These are phyloP conservation scores for Drosophila ustulata DNA, from an alignment of 2,888 invertebrate species.

Conservation along the genomic window DNA sequence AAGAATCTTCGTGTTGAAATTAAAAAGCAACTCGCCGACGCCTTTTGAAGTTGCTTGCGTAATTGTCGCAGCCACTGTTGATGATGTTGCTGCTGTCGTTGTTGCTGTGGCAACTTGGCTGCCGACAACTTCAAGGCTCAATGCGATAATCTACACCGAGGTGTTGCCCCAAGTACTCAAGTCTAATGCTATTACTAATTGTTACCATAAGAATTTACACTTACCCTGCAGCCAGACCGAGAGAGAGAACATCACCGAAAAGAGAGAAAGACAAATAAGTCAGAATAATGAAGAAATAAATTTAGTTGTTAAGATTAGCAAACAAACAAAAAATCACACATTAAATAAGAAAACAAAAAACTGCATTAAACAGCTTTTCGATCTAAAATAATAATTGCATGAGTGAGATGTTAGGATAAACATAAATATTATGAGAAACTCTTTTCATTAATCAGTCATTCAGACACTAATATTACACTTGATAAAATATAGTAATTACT, in stretches of 20 bases:
- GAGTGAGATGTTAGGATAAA: no score
- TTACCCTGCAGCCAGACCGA: background rate
- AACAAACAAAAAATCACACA: no score
- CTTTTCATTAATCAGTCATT: no score
- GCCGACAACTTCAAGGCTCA: conserved; percentile 23
- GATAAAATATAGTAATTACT: no score
- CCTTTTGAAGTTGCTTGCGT: conserved; percentile 67
- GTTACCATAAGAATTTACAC: background rate
- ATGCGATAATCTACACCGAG: conserved; percentile 20
- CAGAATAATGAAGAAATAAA: no score
- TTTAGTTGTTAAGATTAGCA: no score
- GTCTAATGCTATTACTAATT: conserved; percentile 2
- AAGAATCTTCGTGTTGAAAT: conserved; percentile 42
- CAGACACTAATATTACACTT: no score
- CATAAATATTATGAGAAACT: no score
- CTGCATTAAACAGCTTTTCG: no score
- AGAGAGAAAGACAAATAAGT: background rate
- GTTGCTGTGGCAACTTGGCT: conserved; percentile 38
- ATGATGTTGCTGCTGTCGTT: conserved; percentile 35
- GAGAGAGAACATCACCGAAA: background rate
- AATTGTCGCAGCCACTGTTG: conserved; percentile 48
- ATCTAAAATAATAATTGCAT: no score
- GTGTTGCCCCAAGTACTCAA: conserved; percentile 29
- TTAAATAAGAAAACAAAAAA: no score
- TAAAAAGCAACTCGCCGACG: conserved; percentile 58